phyloP scores from a whole-genome alignment of 2,113 vertebrate species.

The Hypomesus transpacificus region DNA sequence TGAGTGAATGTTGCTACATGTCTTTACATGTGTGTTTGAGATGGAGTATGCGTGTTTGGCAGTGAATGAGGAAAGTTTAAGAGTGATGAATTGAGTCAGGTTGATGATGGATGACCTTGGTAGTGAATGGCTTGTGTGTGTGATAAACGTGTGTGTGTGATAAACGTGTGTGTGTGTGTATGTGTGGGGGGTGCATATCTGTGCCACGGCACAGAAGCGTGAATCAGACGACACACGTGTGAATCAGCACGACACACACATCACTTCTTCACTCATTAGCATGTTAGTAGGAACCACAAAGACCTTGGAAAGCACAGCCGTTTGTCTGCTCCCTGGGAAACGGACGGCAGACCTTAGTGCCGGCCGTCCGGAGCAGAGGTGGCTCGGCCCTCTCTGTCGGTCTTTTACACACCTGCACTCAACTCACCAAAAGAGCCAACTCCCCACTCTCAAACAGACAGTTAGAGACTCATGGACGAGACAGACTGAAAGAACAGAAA shows the following conservation, averaged over 20 bases:
- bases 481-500: slow-evolving; percentile 11
- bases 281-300: slow-evolving; percentile 48
- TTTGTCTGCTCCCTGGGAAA: slow-evolving; percentile 18
- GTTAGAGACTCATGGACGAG: slow-evolving; percentile 7
- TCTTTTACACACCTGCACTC: background rate
- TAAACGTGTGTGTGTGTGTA: no score
- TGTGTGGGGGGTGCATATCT: slow-evolving; percentile 4
- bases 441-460: slow-evolving; percentile 13
- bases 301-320: slow-evolving; percentile 22
- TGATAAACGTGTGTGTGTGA: background rate
- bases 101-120: slow-evolving; percentile 4
- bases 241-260: background rate
- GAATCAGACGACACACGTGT: background rate
- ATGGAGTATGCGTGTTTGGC: background rate
- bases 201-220: background rate
- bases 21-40: background rate
- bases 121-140: background rate
- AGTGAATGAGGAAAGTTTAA: background rate
- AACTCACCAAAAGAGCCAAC: background rate
- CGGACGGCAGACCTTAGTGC: slow-evolving; percentile 12
- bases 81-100: slow-evolving; percentile 12
- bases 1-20: background rate
- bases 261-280: slow-evolving; percentile 20
- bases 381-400: slow-evolving; percentile 3
- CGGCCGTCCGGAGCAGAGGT: slow-evolving; percentile 1